phyloP scores from a whole-genome alignment of 2,797 vertebrate genomes.

The Mycteria americana region DNA sequence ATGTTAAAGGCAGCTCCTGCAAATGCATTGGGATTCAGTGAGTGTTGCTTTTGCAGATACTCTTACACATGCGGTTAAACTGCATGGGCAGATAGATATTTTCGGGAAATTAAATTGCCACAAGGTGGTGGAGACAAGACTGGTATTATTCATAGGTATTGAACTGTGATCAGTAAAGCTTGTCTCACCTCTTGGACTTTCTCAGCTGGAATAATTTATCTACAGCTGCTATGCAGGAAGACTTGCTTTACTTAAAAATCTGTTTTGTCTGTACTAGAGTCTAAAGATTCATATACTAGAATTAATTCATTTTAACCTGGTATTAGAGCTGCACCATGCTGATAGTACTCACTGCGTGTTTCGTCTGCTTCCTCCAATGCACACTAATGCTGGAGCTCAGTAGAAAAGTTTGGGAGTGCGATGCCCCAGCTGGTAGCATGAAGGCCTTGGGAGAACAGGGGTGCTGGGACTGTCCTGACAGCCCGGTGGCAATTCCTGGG shows the following conservation, averaged over 20 bases:
- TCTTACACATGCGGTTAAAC: background rate
- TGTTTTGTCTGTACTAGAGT: background rate
- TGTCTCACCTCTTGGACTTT: background rate
- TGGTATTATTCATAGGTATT: background rate
- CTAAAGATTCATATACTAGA: background rate
- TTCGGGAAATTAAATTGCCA: background rate
- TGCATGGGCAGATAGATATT: background rate
- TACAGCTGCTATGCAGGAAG: background rate
- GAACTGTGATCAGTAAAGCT: background rate
- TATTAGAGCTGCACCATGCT: background rate
- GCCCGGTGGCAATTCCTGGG: background rate
- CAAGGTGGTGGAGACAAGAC: background rate
- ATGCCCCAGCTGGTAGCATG: background rate
- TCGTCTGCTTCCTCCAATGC: background rate
- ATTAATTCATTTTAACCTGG: background rate
- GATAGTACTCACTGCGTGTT: background rate
- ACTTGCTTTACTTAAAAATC: background rate
- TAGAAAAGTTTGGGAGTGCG: background rate
- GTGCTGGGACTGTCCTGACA: background rate
- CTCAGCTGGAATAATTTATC: background rate
- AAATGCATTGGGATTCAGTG: background rate
- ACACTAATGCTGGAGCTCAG: background rate
- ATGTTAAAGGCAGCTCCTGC: background rate
- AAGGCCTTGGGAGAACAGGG: background rate
- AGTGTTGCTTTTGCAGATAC: background rate